Percentiles rank a stretch among this genome's conserved stretches.
phyloP scores from a whole-genome alignment of 2,797 vertebrate species.

The Ctenochaetus hawaiiensis region DNA sequence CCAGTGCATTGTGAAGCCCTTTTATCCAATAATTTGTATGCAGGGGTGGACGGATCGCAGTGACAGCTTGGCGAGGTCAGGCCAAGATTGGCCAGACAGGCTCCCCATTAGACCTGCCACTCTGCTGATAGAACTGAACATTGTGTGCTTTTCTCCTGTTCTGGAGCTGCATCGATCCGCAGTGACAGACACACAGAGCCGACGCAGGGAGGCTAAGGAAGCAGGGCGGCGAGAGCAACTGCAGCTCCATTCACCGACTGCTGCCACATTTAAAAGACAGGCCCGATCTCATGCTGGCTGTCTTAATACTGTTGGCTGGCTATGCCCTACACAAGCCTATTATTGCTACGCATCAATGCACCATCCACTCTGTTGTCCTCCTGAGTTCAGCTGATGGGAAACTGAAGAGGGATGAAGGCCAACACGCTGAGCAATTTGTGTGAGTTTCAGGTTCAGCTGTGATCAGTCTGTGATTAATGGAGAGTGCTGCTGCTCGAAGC shows the following conservation, averaged over 20 bases:
- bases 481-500: conserved; percentile 23
- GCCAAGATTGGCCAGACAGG: conserved; percentile 46
- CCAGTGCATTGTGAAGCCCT: conserved; percentile 15
- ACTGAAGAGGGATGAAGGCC: conserved; percentile 24
- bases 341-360: conserved; percentile 13
- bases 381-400: conserved; percentile 38
- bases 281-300: conserved; percentile 26
- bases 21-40: conserved; percentile 47
- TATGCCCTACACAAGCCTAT: conserved; percentile 1
- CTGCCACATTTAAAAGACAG: conserved; percentile 37
- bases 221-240: conserved; percentile 39
- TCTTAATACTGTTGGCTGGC: conserved; percentile 9
- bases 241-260: conserved; percentile 34
- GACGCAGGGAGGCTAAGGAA: conserved; percentile 34
- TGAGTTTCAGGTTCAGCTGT: conserved; percentile 40
- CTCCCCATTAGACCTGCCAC: conserved; percentile 62
- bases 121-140: conserved; percentile 55
- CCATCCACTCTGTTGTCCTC: conserved; percentile 17
- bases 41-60: conserved; percentile 30
- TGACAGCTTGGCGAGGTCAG: conserved; percentile 59
- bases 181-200: conserved; percentile 49
- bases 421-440: conserved; percentile 34
- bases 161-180: conserved; percentile 62
- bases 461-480: conserved; percentile 54
- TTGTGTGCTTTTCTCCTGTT: conserved; percentile 56